Evolutionary conservation across 2,888 invertebrate species (phyloP).

Genomic region (Ophion ellenae): DNA sequence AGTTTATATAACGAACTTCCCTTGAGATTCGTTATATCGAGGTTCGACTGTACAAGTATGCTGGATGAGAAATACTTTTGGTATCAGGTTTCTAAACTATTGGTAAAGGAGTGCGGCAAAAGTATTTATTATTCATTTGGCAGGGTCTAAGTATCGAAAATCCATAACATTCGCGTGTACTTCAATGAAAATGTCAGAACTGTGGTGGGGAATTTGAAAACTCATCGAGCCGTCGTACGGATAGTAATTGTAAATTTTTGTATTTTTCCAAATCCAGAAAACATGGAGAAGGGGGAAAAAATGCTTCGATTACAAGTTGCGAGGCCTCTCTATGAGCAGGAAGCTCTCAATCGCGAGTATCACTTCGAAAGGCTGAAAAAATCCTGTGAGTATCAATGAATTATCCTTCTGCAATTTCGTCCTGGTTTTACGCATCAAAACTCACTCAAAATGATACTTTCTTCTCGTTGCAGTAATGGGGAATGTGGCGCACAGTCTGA

Average conservation of each 20-base stretch:
- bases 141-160: not conserved
- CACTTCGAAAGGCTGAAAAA: constrained; percentile 83
- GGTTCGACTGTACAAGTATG: no score
- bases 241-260: not conserved
- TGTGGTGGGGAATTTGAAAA: not conserved
- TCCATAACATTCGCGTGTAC: not conserved
- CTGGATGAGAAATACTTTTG: no score
- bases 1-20: no score
- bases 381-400: constrained; percentile 81
- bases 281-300: constrained; percentile 65
- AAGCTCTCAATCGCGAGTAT: constrained; percentile 83
- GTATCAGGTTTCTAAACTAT: not conserved
- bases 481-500: constrained; percentile 64
- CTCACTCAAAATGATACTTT: not conserved
- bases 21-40: no score
- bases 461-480: constrained; percentile 64
- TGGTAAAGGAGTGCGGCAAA: no score
- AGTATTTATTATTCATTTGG: no score
- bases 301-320: constrained; percentile 80
- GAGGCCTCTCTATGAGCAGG: constrained; percentile 84
- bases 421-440: not conserved
- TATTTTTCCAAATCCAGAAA: constrained; percentile 9
- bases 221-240: not conserved
- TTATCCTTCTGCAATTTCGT: not conserved
- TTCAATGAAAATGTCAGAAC: not conserved